Conservation (phyloP, 2,888 invertebrate genomes). For the Amblyjoppa fuscipennis region DNA sequence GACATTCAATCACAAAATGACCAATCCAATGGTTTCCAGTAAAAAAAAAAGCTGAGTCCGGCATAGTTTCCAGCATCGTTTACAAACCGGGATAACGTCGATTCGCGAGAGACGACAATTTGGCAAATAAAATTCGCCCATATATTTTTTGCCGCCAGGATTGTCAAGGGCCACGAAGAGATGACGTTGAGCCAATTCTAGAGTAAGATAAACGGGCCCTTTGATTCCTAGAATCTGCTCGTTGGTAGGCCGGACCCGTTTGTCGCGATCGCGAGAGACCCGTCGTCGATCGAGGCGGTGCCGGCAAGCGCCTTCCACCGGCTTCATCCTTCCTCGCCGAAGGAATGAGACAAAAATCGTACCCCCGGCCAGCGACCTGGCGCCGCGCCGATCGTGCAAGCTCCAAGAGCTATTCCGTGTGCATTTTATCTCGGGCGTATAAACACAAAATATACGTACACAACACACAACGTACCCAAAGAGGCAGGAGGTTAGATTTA, state of each 20-base stretch:
- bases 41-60: too few relatives aligned
- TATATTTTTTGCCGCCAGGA: not conserved
- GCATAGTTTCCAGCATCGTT: too few relatives aligned
- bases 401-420: conserved; percentile 4
- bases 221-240: conserved; percentile 65
- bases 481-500: conserved; percentile 2
- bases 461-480: not conserved
- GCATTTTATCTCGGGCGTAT: not conserved
- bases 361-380: conserved; percentile 61
- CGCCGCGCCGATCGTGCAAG: conserved; percentile 17
- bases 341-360: conserved; percentile 56
- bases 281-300: not conserved
- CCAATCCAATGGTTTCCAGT: not conserved
- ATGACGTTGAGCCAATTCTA: not conserved
- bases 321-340: too few relatives aligned
- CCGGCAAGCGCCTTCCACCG: too few relatives aligned
- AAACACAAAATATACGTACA: not conserved
- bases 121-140: not conserved
- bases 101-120: not conserved
- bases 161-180: not conserved
- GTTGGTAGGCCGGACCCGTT: conserved; percentile 56
- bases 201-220: conserved; percentile 48
- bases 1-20: not conserved
- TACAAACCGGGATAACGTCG: too few relatives aligned
- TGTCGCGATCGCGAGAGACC: conserved; percentile 57